Percentiles rank a stretch among this genome's conserved stretches.
Conservation (phyloP, 2,888 invertebrate species). For the Chalcis sispes region DNA sequence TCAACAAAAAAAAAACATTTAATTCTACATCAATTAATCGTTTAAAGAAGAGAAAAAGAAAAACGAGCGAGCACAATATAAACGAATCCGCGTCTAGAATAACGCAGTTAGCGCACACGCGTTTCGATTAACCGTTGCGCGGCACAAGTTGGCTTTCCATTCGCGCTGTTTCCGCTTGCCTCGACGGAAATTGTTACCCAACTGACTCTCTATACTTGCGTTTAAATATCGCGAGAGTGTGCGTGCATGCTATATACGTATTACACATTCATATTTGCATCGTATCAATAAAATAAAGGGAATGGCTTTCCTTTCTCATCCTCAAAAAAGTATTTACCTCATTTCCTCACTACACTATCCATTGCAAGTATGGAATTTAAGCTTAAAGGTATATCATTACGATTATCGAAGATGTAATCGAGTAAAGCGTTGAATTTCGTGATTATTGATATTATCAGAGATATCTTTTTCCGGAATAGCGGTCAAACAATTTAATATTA, state of each 20-base stretch:
- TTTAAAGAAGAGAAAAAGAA: too few relatives aligned
- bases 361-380: background rate
- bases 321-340: background rate
- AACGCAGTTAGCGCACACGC: background rate
- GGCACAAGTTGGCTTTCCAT: constrained; percentile 47
- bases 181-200: constrained; percentile 47
- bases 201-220: background rate
- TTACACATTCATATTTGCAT: background rate
- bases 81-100: background rate
- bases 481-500: too few relatives aligned
- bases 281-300: constrained; percentile 10
- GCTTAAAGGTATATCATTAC: too few relatives aligned
- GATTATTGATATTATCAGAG: too few relatives aligned
- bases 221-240: too few relatives aligned
- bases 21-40: background rate
- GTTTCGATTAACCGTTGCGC: constrained; percentile 43
- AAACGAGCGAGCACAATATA: too few relatives aligned
- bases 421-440: too few relatives aligned
- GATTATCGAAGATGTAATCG: too few relatives aligned
- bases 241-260: too few relatives aligned
- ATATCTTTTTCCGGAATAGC: too few relatives aligned
- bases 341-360: background rate
- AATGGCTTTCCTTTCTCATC: background rate
- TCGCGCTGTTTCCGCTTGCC: constrained; percentile 50
- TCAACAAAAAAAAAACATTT: too few relatives aligned